Percentiles rank a stretch among this genome's conserved stretches.
phyloP scores from a whole-genome alignment of 2,888 invertebrate genomes.

The Laspeyria flexula region DNA sequence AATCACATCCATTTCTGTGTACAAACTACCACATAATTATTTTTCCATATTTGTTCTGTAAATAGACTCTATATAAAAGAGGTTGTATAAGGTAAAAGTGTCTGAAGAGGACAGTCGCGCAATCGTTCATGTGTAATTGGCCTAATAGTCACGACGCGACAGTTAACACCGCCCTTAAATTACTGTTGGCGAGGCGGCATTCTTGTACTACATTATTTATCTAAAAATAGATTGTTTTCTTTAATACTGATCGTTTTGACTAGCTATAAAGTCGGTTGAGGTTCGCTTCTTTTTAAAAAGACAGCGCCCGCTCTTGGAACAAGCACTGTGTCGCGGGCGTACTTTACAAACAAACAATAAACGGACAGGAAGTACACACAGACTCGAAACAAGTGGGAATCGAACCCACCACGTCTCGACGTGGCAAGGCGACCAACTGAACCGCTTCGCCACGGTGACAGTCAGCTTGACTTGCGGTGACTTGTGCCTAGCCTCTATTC shows the following conservation, averaged over 20 bases:
- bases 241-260: not conserved
- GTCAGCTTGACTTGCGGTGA: too few species aligned
- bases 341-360: too few species aligned
- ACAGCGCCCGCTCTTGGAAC: too few species aligned
- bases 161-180: constrained; percentile 36
- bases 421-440: too few species aligned
- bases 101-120: constrained; percentile 18
- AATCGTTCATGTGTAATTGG: constrained; percentile 44
- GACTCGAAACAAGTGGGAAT: too few species aligned
- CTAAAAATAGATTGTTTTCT: constrained; percentile 20
- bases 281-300: too few species aligned
- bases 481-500: too few species aligned
- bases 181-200: constrained; percentile 19
- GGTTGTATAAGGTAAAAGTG: constrained; percentile 26
- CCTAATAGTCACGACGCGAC: constrained; percentile 33
- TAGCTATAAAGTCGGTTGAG: not conserved
- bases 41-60: constrained; percentile 8
- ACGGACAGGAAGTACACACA: too few species aligned
- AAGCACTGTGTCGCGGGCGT: too few species aligned
- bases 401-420: too few species aligned
- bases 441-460: too few species aligned
- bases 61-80: constrained; percentile 18
- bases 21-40: not conserved
- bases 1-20: too few species aligned
- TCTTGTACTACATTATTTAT: constrained; percentile 17